Base-by-base conservation (phyloP, 2,113 vertebrate species). In the Tilapia sparmanii region DNA sequence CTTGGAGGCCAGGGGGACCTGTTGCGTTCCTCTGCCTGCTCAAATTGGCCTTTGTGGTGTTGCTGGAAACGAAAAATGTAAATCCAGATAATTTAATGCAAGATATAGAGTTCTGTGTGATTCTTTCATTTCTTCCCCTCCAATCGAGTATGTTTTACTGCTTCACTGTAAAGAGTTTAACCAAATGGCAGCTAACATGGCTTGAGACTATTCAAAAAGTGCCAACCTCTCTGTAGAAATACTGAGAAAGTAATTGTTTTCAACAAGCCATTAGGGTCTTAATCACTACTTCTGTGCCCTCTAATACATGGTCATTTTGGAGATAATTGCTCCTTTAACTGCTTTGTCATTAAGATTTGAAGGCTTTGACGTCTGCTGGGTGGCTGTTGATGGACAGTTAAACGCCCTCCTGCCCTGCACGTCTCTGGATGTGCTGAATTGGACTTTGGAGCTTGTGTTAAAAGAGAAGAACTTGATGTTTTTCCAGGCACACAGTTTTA, bases 1-100 rank as follows among this genome's bases (percentile, higher is more conserved):
- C 84, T 82, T 83, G 86, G 87, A 89, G 86, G 91, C 88, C 89
- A 82, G 81, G 85, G 83, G 87, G 84, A 83, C 89, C 87, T 80
- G 53, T 6, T 83, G 24, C 78, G 22, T 79, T 92, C 54, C 52
- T 76, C 47, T 54, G 31, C 24, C 38, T 63, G 29, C 66, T 86
- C 61, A 66, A 66, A 50, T 38, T 29, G 8, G 24, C 18, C 66
- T 47, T 82, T 31, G 19, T 11, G 59, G 78, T 82, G 52, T 45
- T 45, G 40, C 15, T 61, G 81, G 4, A 24, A 68, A 31, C 35
- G 10, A 81, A 10, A 76, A 76, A 76, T 76, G 24, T 47, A 19
- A 76, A 76, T 11, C 40, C 3, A 29, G 40, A 47, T 73, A 18
- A 47, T 26, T 26, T 29, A 47, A 3, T 2, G 71, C 6, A 76